Percentiles rank a stretch among this genome's conserved stretches.
Evolutionary conservation across 2,797 vertebrate genomes (phyloP).

Genomic region (Chaetodon trifasciatus): DNA sequence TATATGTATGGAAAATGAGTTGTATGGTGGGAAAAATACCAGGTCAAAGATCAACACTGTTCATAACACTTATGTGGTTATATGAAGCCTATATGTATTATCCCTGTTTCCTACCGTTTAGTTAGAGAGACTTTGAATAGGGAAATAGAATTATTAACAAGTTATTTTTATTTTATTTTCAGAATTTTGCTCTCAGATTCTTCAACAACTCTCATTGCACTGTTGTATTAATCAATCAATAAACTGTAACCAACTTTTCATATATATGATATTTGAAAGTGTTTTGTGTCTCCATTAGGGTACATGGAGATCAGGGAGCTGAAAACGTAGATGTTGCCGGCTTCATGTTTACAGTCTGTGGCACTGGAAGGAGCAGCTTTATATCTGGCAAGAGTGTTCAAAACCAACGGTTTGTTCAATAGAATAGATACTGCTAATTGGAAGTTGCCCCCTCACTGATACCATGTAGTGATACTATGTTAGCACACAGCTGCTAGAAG

Average conservation of each 20-base stretch:
- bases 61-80: too few relatives aligned
- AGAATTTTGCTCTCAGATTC: too few relatives aligned
- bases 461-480: too few relatives aligned
- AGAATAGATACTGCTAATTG: background rate
- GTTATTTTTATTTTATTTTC: too few relatives aligned
- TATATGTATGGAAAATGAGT: too few relatives aligned
- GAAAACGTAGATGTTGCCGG: slow-evolving; percentile 8
- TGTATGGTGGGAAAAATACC: too few relatives aligned
- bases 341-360: slow-evolving; percentile 4
- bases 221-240: background rate
- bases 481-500: too few relatives aligned
- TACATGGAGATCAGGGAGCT: slow-evolving; percentile 5
- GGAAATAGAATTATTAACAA: too few relatives aligned
- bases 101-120: too few relatives aligned
- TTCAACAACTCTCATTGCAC: background rate
- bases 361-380: slow-evolving; percentile 7
- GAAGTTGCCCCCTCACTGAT: background rate
- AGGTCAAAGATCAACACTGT: too few relatives aligned
- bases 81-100: too few relatives aligned
- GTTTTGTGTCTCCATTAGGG: background rate
- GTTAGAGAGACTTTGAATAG: too few relatives aligned
- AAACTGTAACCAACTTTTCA: background rate
- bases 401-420: slow-evolving; percentile 1
- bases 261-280: background rate
- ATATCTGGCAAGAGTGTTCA: background rate